These are phyloP conservation scores for Calcarius lapponicus DNA, from an alignment of 2,797 vertebrate species.

Conservation along the genomic window DNA sequence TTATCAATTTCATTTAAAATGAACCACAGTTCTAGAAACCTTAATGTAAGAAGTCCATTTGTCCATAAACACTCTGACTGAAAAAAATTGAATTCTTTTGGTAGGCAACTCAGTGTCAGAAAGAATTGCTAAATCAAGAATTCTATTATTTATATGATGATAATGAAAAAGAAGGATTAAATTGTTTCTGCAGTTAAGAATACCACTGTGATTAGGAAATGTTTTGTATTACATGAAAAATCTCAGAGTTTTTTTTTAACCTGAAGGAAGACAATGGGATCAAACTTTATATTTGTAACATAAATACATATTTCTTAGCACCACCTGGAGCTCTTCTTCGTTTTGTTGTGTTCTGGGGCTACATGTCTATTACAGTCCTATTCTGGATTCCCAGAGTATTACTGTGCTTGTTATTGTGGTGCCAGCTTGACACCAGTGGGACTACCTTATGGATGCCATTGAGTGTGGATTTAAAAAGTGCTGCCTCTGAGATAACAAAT, in stretches of 20 bases:
- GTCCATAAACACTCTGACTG: not conserved
- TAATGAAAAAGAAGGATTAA: not conserved
- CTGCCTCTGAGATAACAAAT: slow-evolving; percentile 36
- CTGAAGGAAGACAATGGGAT: not conserved
- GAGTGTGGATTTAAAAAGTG: not conserved
- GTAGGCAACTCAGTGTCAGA: not conserved
- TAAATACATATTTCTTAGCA: not conserved
- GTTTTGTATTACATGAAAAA: not conserved
- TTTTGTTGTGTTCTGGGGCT: not conserved
- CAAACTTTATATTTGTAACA: not conserved
- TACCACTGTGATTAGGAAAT: not conserved
- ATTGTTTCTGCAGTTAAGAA: not conserved
- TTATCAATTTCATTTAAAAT: not conserved
- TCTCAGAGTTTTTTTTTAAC: not conserved
- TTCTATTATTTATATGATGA: not conserved
- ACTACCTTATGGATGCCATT: not conserved
- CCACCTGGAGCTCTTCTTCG: not conserved
- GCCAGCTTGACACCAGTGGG: slow-evolving; percentile 28
- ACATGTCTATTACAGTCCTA: not conserved
- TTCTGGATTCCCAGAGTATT: slow-evolving; percentile 22
- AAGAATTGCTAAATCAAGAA: not conserved
- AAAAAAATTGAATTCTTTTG: not conserved
- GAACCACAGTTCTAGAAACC: not conserved
- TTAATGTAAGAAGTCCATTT: not conserved
- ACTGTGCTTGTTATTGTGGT: not conserved